Evolutionary conservation across 2,797 vertebrate genomes (phyloP).

Genomic region (Hydrophis major): DNA sequence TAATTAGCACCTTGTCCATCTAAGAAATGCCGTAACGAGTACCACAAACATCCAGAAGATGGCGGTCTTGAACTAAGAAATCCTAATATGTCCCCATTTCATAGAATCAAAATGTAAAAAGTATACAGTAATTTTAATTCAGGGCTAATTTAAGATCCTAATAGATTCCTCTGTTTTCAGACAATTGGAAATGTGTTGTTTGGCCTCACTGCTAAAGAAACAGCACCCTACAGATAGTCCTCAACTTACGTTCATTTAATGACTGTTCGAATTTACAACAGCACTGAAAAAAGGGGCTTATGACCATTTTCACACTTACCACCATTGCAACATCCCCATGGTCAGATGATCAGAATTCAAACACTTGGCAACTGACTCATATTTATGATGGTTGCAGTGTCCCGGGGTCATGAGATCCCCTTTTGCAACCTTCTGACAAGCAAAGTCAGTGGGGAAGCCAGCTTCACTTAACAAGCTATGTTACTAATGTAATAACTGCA

Average conservation of each 20-base stretch:
- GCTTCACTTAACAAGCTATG: not conserved
- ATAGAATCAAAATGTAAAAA: not conserved
- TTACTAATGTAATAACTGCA: not conserved
- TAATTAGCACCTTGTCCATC: not conserved
- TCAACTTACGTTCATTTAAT: not conserved
- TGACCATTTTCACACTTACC: not conserved
- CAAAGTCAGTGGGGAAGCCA: not conserved
- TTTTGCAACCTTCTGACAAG: not conserved
- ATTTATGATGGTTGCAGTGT: not conserved
- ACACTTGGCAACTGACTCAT: not conserved
- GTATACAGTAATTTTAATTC: not conserved
- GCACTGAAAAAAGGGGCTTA: not conserved
- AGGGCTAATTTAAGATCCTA: not conserved
- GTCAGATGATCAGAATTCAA: not conserved
- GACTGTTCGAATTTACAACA: not conserved
- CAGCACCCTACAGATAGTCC: not conserved
- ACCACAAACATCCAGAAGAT: conserved; percentile 22
- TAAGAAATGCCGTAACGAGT: not conserved
- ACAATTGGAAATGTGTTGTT: not conserved
- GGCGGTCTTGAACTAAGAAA: conserved; percentile 31
- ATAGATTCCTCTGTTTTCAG: not conserved
- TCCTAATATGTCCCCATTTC: fast-evolving
- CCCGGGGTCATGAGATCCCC: not conserved
- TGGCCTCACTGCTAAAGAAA: not conserved
- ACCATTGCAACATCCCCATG: not conserved